These are phyloP conservation scores for Beroe ovata DNA, from an alignment of 37 sponge, comb jelly and placozoan genomes.

Conservation along the genomic window DNA sequence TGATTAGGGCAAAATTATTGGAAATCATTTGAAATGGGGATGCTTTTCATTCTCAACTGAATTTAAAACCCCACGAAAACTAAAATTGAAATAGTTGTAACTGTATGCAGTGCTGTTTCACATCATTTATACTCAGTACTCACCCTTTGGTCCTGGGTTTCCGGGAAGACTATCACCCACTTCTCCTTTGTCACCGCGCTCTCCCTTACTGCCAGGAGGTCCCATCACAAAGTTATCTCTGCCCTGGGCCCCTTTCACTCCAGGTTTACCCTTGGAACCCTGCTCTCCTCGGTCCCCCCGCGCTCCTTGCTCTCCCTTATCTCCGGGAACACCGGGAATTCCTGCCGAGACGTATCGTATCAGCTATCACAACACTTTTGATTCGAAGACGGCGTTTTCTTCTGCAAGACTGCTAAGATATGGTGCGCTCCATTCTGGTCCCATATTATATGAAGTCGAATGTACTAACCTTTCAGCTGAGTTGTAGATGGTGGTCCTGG, in stretches of 20 bases:
- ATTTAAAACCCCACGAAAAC: too few species aligned
- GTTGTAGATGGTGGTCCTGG: not conserved
- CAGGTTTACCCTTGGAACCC: conserved; percentile 39
- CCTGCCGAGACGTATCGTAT: too few species aligned
- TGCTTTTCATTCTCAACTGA: too few species aligned
- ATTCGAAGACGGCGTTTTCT: too few species aligned
- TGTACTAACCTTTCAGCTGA: not conserved
- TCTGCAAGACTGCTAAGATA: too few species aligned
- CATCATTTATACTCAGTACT: too few species aligned
- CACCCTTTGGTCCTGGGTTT: conserved; percentile 6
- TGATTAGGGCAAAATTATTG: not conserved
- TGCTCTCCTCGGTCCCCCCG: conserved; percentile 23
- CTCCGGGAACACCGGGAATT: conserved; percentile 11
- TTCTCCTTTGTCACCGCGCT: not conserved
- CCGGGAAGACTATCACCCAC: not conserved
- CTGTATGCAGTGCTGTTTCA: too few species aligned
- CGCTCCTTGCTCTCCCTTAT: conserved; percentile 10
- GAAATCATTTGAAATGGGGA: not conserved
- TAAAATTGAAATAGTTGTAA: too few species aligned
- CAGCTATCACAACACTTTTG: too few species aligned
- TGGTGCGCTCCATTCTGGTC: too few species aligned
- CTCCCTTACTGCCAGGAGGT: not conserved
- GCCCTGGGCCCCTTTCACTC: not conserved
- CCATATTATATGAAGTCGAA: too few species aligned
- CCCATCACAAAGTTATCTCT: not conserved